Percentiles rank a stretch among this genome's conserved stretches.
These are phyloP conservation scores for Campopleginae sp. DNA, from an alignment of 2,888 invertebrate genomes.

Conservation along the genomic window DNA sequence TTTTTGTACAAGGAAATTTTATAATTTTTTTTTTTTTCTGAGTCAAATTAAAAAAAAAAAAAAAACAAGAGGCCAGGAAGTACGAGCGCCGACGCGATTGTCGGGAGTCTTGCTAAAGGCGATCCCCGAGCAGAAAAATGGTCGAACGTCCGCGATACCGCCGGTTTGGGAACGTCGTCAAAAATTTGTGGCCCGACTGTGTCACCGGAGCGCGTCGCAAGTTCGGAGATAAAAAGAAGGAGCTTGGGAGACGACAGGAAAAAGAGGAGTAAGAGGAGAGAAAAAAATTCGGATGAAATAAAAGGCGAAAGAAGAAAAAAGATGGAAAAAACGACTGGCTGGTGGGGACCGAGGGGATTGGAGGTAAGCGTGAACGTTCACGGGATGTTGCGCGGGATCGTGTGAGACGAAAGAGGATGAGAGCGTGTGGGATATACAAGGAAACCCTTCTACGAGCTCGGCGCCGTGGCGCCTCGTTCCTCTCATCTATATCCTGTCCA, in stretches of 20 bases:
- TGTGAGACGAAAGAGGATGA: constrained; percentile 59
- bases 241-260: constrained; percentile 30
- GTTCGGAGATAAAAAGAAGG: constrained; percentile 54
- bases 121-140: neutral
- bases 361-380: constrained; percentile 58
- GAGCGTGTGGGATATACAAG: constrained; percentile 80
- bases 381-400: constrained; percentile 48
- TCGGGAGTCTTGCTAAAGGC: neutral
- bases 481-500: constrained; percentile 71
- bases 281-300: constrained; percentile 39
- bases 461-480: constrained; percentile 83
- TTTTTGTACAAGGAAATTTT: neutral
- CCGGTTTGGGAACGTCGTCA: constrained; percentile 45
- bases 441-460: constrained; percentile 84
- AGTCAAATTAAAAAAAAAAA: neutral
- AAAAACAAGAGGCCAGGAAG: neutral
- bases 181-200: constrained; percentile 47
- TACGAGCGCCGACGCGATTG: neutral
- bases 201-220: constrained; percentile 51
- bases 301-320: constrained; percentile 51
- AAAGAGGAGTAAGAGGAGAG: constrained; percentile 11
- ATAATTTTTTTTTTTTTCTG: too few species aligned
- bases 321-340: constrained; percentile 36
- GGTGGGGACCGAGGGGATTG: constrained; percentile 56
- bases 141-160: neutral